Evolutionary conservation across 2,797 vertebrate species (phyloP).

Genomic region (Siniperca obscura): DNA sequence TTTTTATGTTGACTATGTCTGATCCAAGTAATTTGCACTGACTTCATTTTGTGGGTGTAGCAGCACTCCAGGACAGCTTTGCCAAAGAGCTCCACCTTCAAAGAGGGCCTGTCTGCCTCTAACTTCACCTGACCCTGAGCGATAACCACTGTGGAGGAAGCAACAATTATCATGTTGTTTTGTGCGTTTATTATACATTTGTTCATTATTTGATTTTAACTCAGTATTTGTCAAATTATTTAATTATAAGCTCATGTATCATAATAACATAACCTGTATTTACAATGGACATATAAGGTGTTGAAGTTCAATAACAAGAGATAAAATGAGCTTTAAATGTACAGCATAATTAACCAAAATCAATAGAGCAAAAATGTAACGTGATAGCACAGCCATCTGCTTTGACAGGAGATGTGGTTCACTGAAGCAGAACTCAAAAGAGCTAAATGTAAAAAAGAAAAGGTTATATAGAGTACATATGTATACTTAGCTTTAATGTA

Average conservation of each 20-base stretch:
- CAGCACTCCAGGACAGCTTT: constrained; percentile 64
- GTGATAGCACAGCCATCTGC: constrained; percentile 61
- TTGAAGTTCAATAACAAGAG: background rate
- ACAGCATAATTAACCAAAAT: background rate
- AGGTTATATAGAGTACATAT: background rate
- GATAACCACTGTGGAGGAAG: constrained; percentile 59
- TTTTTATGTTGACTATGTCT: rapidly evolving
- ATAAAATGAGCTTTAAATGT: background rate
- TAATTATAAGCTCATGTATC: background rate
- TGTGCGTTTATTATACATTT: background rate
- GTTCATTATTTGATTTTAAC: background rate
- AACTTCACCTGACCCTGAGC: constrained; percentile 10
- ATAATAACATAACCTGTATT: background rate
- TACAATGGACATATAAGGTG: background rate
- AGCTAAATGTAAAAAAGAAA: constrained; percentile 22
- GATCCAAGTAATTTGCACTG: rapidly evolving
- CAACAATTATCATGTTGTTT: background rate
- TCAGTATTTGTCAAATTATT: background rate
- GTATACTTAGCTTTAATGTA: background rate
- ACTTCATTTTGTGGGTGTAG: rapidly evolving
- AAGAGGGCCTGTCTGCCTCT: constrained; percentile 58
- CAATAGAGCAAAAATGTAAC: background rate
- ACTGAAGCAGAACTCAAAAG: constrained; percentile 74
- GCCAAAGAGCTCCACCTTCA: background rate
- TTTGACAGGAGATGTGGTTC: constrained; percentile 77